These are phyloP conservation scores for Erythrocebus patas DNA, from an alignment of 2,113 vertebrate genomes.

Conservation along the genomic window DNA sequence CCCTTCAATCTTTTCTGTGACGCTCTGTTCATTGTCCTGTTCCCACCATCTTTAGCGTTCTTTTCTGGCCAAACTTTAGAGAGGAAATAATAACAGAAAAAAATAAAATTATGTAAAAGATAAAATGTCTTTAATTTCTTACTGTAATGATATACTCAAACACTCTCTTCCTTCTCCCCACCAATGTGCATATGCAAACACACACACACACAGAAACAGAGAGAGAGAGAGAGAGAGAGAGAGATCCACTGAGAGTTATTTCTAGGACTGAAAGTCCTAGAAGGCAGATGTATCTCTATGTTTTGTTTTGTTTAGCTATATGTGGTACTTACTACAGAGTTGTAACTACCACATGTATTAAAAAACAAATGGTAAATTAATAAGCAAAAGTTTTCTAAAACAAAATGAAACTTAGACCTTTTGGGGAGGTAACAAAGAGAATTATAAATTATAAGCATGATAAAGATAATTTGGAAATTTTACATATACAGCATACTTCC, in stretches of 20 bases:
- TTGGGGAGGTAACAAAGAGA: not conserved
- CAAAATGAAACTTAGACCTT: not conserved
- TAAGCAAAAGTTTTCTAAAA: not conserved
- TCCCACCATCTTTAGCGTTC: not conserved
- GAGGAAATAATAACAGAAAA: not conserved
- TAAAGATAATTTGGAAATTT: not conserved
- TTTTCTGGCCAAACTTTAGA: not conserved
- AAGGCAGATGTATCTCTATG: not conserved
- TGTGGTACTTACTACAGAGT: not conserved
- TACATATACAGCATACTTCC: not conserved
- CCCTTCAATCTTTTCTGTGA: not conserved
- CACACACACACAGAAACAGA: not conserved
- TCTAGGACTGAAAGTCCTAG: not conserved
- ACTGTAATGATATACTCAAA: not conserved
- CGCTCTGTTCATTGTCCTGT: not conserved
- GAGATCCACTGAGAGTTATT: not conserved
- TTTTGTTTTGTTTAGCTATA: not conserved
- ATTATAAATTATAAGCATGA: not conserved
- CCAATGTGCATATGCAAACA: not conserved
- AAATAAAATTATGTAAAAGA: not conserved
- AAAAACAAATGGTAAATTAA: slow-evolving; percentile 2
- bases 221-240: too few species aligned
- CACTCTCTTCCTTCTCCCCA: not conserved
- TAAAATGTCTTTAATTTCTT: not conserved
- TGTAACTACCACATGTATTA: not conserved